Percentiles rank a stretch among this genome's conserved stretches.
phyloP scores from a whole-genome alignment of 2,888 invertebrate species.

The Macrostomum cliftonense region DNA sequence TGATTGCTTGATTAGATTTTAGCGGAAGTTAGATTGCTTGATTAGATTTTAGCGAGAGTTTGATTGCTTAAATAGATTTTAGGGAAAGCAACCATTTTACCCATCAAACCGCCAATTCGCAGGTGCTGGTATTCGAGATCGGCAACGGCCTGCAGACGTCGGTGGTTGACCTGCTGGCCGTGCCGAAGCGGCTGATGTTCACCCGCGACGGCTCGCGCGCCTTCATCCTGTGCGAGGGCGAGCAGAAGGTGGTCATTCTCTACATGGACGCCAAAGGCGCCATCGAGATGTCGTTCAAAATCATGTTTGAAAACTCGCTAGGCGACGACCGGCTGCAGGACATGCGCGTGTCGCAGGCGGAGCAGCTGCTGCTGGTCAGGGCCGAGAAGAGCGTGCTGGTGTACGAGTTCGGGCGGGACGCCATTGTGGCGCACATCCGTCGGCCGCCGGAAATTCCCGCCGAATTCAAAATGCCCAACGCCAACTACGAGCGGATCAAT shows the following conservation, averaged over 20 bases:
- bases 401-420: constrained; percentile 22
- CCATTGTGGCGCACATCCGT: constrained; percentile 19
- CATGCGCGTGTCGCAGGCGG: constrained; percentile 19
- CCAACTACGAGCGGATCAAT: constrained; percentile 16
- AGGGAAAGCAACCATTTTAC: no score
- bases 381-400: constrained; percentile 21
- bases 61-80: no score
- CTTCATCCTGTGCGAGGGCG: constrained; percentile 20
- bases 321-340: constrained; percentile 14
- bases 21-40: no score
- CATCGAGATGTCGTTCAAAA: constrained; percentile 26
- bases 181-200: constrained; percentile 21
- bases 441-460: constrained; percentile 24
- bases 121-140: constrained; percentile 6
- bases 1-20: no score
- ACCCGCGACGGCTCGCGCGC: constrained; percentile 21
- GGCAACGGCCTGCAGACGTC: constrained; percentile 7
- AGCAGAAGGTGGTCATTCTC: constrained; percentile 22
- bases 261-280: constrained; percentile 19
- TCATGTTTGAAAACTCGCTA: constrained; percentile 12
- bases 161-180: constrained; percentile 9
- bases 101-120: no score
- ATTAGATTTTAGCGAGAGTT: no score
- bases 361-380: constrained; percentile 19
- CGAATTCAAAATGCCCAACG: constrained; percentile 30